phyloP scores from a whole-genome alignment of 2,888 invertebrate species.

The Osedax fenrisi region DNA sequence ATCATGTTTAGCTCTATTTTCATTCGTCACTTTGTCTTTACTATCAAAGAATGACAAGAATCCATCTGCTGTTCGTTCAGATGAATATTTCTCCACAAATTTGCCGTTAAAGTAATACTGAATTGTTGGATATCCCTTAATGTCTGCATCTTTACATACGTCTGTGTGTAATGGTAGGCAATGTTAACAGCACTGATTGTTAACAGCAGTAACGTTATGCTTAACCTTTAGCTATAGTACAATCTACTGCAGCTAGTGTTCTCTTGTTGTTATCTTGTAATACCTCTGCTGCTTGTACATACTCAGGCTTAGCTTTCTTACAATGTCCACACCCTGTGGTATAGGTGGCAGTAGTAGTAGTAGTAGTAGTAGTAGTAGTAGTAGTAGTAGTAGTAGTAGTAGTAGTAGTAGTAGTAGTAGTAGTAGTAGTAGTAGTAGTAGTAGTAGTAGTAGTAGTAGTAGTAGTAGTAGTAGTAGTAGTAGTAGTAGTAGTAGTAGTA shows the following conservation, averaged over 20 bases:
- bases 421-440: constrained; percentile 2
- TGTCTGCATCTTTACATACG: background rate
- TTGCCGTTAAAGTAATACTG: background rate
- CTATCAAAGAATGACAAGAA: background rate
- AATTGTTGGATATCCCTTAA: background rate
- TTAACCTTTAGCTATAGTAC: constrained; percentile 56
- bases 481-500: constrained; percentile 2
- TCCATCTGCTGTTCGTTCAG: background rate
- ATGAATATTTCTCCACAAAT: background rate
- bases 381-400: too few relatives aligned
- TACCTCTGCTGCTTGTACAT: constrained; percentile 62
- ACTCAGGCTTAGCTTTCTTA: constrained; percentile 73
- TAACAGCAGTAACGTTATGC: too few relatives aligned
- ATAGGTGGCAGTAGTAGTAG: background rate
- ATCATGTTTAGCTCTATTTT: background rate
- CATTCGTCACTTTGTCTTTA: background rate
- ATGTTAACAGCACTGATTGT: too few relatives aligned
- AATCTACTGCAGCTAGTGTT: constrained; percentile 69
- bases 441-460: constrained; percentile 2
- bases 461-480: constrained; percentile 2
- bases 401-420: too few relatives aligned
- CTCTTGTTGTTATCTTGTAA: constrained; percentile 64
- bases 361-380: too few relatives aligned
- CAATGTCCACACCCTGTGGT: constrained; percentile 84
- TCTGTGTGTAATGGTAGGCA: too few relatives aligned